A percentile compares a stretch with the other conserved stretches of the same genome.
phyloP scores from a whole-genome alignment of 2,113 vertebrate genomes.

The Lamprotornis superbus region DNA sequence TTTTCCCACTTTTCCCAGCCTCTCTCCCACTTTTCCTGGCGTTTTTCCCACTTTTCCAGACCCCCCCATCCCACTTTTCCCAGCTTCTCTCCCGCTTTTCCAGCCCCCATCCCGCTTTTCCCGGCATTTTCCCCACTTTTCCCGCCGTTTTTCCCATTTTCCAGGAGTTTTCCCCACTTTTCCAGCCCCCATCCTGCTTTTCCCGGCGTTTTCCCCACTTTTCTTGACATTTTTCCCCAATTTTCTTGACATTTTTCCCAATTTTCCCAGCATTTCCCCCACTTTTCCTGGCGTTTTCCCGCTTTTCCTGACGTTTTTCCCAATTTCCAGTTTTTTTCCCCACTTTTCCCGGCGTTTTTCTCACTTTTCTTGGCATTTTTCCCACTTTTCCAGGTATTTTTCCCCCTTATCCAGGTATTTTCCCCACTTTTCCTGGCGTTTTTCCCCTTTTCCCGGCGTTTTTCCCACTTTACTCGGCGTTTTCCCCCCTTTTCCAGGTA shows the following conservation, averaged over 20 bases:
- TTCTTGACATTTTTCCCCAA: too few species aligned
- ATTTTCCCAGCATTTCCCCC: too few species aligned
- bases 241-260: background rate
- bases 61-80: background rate
- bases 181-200: background rate
- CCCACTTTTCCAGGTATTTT: too few species aligned
- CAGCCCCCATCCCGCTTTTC: background rate
- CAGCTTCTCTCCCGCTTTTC: fast-evolving
- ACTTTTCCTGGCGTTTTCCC: too few species aligned
- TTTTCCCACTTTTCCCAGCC: background rate
- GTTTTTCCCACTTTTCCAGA: background rate
- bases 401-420: background rate
- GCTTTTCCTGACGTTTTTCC: background rate
- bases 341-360: background rate
- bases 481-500: background rate
- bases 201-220: too few species aligned
- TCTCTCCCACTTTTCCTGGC: background rate
- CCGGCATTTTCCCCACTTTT: background rate
- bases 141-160: too few species aligned
- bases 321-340: fast-evolving
- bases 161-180: too few species aligned
- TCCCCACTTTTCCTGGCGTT: too few species aligned
- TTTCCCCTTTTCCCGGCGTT: too few species aligned
- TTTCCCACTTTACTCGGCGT: fast-evolving
- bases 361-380: too few species aligned